Percentiles rank a stretch among this genome's conserved stretches.
phyloP scores from a whole-genome alignment of 2,113 vertebrate species.

The Anhinga anhinga region DNA sequence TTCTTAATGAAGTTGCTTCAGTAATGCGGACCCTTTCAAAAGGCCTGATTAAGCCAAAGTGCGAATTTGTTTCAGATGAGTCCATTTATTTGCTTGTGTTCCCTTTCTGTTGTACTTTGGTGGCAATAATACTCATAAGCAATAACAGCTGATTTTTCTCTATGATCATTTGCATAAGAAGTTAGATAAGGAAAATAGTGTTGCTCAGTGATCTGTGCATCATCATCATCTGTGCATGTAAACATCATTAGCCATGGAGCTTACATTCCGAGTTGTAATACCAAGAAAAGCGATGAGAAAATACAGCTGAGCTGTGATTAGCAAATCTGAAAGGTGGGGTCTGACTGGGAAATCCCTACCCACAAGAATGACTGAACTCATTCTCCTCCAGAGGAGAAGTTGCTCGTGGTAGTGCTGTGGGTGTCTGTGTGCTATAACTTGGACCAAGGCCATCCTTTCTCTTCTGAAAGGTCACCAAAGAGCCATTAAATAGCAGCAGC shows the following conservation, averaged over 20 bases:
- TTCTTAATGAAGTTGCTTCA: not conserved
- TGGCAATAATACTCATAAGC: not conserved
- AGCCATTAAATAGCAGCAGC: conserved; percentile 22
- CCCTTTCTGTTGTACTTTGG: not conserved
- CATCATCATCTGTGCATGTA: not conserved
- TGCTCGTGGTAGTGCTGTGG: not conserved
- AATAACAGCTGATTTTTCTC: conserved; percentile 26
- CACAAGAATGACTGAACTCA: not conserved
- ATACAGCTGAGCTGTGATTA: not conserved
- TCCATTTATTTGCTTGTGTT: not conserved
- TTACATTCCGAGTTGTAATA: not conserved
- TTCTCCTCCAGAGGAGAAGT: not conserved
- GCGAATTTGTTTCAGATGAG: not conserved
- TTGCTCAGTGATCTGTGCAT: conserved; percentile 29
- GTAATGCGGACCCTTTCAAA: not conserved
- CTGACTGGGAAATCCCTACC: not conserved
- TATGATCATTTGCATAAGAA: conserved; percentile 19
- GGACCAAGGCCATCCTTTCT: conserved; percentile 2
- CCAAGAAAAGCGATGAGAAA: not conserved
- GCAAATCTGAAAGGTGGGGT: not conserved
- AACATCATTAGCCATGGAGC: not conserved
- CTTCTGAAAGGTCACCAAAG: conserved; percentile 26
- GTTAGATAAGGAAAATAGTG: conserved; percentile 9
- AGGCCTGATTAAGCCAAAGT: not conserved
- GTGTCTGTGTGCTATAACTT: not conserved